A percentile compares a stretch with the other conserved stretches of the same genome.
Conservation (phyloP, 2,797 vertebrate genomes). For the Rachycentron canadum region DNA sequence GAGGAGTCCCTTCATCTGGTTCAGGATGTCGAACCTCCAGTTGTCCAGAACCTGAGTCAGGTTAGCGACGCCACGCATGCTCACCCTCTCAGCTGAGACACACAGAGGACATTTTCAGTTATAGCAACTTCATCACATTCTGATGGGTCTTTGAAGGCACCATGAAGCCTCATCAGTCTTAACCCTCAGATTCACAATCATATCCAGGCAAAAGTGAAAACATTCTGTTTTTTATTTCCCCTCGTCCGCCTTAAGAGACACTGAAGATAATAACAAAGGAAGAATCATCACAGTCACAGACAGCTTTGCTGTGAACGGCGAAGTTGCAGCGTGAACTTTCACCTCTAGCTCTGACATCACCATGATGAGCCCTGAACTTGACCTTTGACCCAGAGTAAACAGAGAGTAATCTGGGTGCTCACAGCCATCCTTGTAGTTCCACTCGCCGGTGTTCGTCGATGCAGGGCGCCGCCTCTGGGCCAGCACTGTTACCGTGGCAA, state of each 20-base stretch:
- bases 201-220: no score
- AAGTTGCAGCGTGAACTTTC: conserved; percentile 41
- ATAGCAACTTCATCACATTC: no score
- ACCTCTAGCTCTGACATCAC: conserved; percentile 54
- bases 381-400: conserved; percentile 56
- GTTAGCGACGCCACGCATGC: conserved; percentile 83
- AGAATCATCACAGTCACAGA: not conserved
- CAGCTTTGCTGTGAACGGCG: conserved; percentile 6
- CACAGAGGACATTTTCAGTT: not conserved
- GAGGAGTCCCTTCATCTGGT: conserved; percentile 80
- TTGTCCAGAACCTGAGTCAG: conserved; percentile 86
- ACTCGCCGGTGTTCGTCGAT: conserved; percentile 64
- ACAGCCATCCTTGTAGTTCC: conserved; percentile 88
- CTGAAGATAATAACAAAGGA: not conserved
- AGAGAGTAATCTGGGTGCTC: conserved; percentile 69
- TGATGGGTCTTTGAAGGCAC: not conserved
- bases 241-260: not conserved
- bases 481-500: conserved; percentile 63
- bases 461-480: conserved; percentile 77
- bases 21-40: conserved; percentile 87
- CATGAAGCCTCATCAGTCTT: not conserved
- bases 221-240: not conserved
- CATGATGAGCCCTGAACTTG: conserved; percentile 51
- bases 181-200: not conserved
- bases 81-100: conserved; percentile 83